Percentiles rank a stretch among this genome's conserved stretches.
phyloP scores from a whole-genome alignment of 64 coral and sea anemone genomes.

The Pocillopora damicornis region DNA sequence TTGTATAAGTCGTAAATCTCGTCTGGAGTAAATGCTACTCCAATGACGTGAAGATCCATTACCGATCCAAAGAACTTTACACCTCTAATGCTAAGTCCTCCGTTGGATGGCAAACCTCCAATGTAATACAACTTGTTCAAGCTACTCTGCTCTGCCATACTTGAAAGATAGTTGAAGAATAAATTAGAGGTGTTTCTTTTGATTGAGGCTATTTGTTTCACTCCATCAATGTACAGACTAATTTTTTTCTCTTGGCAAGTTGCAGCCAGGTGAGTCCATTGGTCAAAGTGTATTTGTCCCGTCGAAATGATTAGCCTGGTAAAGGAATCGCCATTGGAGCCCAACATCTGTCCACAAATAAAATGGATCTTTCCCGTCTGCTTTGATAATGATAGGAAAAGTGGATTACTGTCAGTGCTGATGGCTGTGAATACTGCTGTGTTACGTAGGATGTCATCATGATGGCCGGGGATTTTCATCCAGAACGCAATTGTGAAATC shows the following conservation, averaged over 20 bases:
- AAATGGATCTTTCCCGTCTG: not conserved
- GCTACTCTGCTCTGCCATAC: not conserved
- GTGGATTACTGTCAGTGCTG: not conserved
- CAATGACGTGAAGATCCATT: not conserved
- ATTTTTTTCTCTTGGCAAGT: not conserved
- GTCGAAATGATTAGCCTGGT: not conserved
- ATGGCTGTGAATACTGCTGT: not conserved
- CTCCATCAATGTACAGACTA: not conserved
- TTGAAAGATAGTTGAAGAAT: not conserved
- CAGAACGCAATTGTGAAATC: not conserved
- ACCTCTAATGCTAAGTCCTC: not conserved
- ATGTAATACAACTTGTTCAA: not conserved
- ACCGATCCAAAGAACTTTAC: not conserved
- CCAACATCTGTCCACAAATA: not conserved
- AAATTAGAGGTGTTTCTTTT: not conserved
- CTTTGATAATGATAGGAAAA: not conserved
- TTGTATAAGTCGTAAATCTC: not conserved
- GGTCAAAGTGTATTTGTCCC: not conserved
- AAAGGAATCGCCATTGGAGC: not conserved
- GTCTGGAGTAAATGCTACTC: not conserved
- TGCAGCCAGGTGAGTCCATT: not conserved
- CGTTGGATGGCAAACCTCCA: not conserved
- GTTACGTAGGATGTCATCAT: not conserved
- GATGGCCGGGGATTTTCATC: not conserved
- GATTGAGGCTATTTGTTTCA: not conserved